Conservation (phyloP, 2,113 vertebrate genomes). For the Dicaeum eximium region DNA sequence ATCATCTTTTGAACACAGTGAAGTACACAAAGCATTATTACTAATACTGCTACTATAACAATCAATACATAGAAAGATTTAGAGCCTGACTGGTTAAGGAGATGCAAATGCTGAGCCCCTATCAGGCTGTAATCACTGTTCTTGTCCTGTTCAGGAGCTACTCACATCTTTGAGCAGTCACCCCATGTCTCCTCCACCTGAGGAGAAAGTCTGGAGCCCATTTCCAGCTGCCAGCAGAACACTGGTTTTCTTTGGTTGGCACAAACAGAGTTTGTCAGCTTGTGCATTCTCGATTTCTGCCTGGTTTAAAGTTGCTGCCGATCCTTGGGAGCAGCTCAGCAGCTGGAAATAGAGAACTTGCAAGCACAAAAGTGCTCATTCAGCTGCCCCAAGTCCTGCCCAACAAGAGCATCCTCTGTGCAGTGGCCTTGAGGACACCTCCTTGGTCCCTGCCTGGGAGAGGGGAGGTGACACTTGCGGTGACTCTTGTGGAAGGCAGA, state of each 20-base stretch:
- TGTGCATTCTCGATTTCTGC: constrained; percentile 59
- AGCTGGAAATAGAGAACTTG: neutral
- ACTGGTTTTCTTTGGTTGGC: constrained; percentile 50
- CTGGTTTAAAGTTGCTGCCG: neutral
- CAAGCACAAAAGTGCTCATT: neutral
- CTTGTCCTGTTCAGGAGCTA: constrained; percentile 23
- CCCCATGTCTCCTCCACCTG: constrained; percentile 37
- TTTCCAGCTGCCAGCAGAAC: constrained; percentile 61
- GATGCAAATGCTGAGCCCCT: neutral
- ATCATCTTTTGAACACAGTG: neutral
- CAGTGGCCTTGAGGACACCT: neutral
- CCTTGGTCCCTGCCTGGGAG: neutral
- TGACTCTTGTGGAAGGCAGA: neutral
- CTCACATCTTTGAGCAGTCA: constrained; percentile 62
- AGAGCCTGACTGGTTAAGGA: neutral
- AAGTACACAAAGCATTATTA: neutral
- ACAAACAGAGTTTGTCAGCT: constrained; percentile 70
- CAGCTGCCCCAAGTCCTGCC: neutral
- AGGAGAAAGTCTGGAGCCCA: constrained; percentile 68
- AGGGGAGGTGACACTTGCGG: constrained; percentile 6
- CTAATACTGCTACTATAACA: neutral
- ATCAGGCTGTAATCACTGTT: constrained; percentile 56
- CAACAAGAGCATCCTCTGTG: constrained; percentile 43
- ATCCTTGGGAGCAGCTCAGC: neutral
- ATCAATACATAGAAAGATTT: neutral